Conservation (phyloP, 2,797 vertebrate species). For the Malacoraja senta region DNA sequence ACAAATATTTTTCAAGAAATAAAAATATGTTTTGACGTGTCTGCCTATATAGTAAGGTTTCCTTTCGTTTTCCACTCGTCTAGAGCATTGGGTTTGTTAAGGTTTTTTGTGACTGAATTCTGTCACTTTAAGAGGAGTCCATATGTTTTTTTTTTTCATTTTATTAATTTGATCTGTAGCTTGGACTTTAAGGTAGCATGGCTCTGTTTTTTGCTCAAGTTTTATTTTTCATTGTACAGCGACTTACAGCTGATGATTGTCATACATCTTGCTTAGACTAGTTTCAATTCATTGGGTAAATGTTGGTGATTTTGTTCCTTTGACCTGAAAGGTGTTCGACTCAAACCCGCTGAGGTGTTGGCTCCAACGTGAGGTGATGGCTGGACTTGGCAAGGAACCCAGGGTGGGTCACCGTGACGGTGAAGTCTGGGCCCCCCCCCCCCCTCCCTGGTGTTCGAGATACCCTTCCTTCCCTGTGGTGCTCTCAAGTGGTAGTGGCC, state of each 20-base stretch:
- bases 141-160: slow-evolving; percentile 44
- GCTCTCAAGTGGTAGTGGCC: no score
- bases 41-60: slow-evolving; percentile 63
- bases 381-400: not conserved
- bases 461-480: not conserved
- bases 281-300: slow-evolving; percentile 69
- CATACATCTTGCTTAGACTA: slow-evolving; percentile 83
- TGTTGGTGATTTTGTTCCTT: slow-evolving; percentile 62
- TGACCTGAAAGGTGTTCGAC: slow-evolving; percentile 80
- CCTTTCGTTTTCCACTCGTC: slow-evolving; percentile 60
- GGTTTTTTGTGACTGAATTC: slow-evolving; percentile 52
- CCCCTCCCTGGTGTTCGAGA: no score
- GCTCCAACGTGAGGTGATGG: not conserved
- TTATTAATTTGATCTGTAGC: slow-evolving; percentile 75
- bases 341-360: not conserved
- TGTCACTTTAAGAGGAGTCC: slow-evolving; percentile 47
- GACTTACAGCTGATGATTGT: slow-evolving; percentile 84
- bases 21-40: slow-evolving; percentile 60
- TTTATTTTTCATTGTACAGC: slow-evolving; percentile 73
- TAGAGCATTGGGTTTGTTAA: slow-evolving; percentile 54
- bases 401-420: not conserved
- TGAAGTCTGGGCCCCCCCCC: no score
- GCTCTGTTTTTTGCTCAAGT: slow-evolving; percentile 75
- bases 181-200: slow-evolving; percentile 99
- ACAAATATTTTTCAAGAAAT: slow-evolving; percentile 61